These are phyloP conservation scores for Myotis lucifugus DNA, from an alignment of 2,113 vertebrate species.

Conservation along the genomic window DNA sequence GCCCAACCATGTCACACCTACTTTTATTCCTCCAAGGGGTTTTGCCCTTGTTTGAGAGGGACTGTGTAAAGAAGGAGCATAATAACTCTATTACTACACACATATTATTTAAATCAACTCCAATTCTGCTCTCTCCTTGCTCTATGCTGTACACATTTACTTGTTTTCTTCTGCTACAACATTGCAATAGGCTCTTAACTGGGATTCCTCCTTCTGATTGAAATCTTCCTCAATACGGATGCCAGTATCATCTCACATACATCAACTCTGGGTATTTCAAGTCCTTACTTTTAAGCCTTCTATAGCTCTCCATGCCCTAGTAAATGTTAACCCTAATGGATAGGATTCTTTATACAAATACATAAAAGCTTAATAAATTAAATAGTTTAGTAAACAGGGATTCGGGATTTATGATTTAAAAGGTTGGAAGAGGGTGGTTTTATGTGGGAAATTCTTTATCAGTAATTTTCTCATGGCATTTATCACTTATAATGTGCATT, in stretches of 20 bases:
- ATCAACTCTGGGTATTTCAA: neutral
- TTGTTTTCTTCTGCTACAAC: neutral
- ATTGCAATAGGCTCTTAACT: neutral
- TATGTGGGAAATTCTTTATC: neutral
- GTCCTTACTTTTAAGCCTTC: neutral
- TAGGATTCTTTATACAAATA: neutral
- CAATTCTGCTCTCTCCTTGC: neutral
- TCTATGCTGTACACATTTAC: neutral
- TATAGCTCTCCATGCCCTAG: neutral
- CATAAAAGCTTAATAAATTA: neutral
- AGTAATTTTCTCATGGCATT: conserved; percentile 48
- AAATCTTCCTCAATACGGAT: neutral
- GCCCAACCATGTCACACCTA: neutral
- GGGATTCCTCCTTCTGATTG: neutral
- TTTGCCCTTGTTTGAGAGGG: neutral
- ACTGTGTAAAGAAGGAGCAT: neutral
- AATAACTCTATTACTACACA: neutral
- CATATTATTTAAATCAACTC: neutral
- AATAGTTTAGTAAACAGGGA: neutral
- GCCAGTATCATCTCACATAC: neutral
- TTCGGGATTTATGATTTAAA: neutral
- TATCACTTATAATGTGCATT: conserved; percentile 26
- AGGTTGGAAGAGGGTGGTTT: neutral
- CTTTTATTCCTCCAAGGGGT: neutral
- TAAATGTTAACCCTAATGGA: neutral